Base-by-base conservation (phyloP, 2,888 invertebrate genomes). In the Cosmia trapezina region DNA sequence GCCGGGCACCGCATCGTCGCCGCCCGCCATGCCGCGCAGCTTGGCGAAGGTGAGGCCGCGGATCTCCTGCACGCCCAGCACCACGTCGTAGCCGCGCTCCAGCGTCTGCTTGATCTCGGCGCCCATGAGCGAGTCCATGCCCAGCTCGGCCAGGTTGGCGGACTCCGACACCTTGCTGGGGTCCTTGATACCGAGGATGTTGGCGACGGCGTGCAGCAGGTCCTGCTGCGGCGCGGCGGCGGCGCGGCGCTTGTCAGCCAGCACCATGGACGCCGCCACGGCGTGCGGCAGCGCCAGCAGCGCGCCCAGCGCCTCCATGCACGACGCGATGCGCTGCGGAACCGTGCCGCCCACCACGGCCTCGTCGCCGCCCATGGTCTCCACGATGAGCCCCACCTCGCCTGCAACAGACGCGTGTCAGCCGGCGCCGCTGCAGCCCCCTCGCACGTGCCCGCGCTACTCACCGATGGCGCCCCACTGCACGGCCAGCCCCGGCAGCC, bases 51-150 rank as follows among this genome's bases (percentile, higher is more conserved):
- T 98, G 61, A 99, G 96, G 67, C 96, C 97, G 80, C 99, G 97
- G 88, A 99, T 99, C 94, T 99, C 99, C 93, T 98, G 98, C 85
- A 99, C 98, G 79, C 98, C 98, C 78, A 99, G 96, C 37, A 98
- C 97, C 74, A 99, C 95, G 93, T 99, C 99, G 95, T 98, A 99
- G 89, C 98, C 98, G 72, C 99, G 97, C 93, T 99, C 99, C 69
- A 99, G 95, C 0, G 98, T 98, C 95, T 99, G 99, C 93, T 99
- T 99, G 90, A 99, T 99, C 96, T 99, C 99, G 2, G 99, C 99
- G 61, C 99, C 99, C 99, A 99, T 99, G 84, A 99, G 96, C 3
- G 99, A 99, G 93, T 99, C 99, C 98, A 99, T 98, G 78, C 99
- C 99, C 56, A 99, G 97, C 93, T 99, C 99, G 45, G 99, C 98